phyloP scores from a whole-genome alignment of 2,888 invertebrate species.

The Dicranocentrus wangi region DNA sequence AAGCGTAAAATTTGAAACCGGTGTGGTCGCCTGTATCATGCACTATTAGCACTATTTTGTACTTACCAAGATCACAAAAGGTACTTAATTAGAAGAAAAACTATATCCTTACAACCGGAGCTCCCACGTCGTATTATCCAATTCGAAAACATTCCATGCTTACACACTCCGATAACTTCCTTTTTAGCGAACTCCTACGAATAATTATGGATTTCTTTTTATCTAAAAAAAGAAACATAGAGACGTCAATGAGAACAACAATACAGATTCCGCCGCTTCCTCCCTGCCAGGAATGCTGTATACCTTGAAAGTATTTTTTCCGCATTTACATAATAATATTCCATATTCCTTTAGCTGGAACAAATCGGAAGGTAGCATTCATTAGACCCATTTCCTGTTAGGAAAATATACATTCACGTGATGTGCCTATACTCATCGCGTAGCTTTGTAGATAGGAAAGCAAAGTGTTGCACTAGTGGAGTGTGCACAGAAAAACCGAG shows the following conservation, averaged over 20 bases:
- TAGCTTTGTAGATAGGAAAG: background rate
- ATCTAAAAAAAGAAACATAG: no score
- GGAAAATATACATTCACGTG: background rate
- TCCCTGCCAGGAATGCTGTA: background rate
- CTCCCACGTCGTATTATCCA: no score
- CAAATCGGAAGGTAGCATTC: conserved; percentile 25
- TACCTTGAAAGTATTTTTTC: conserved; percentile 30
- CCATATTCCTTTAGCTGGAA: background rate
- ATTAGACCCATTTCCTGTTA: conserved; percentile 52
- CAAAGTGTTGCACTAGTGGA: no score
- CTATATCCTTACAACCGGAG: no score
- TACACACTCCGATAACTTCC: no score
- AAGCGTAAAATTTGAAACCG: conserved; percentile 66
- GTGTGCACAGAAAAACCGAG: no score
- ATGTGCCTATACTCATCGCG: background rate
- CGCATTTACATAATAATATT: background rate
- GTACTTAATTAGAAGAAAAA: background rate
- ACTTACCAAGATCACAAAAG: background rate
- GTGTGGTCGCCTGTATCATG: conserved; percentile 63
- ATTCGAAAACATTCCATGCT: no score
- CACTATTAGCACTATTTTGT: conserved; percentile 23
- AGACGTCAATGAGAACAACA: background rate
- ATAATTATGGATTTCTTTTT: conserved; percentile 43
- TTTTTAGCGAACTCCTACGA: conserved; percentile 24
- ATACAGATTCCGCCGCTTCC: background rate